These are phyloP conservation scores for Venustaconcha ellipsiformis DNA, from an alignment of 1,140 invertebrate genomes.

Conservation along the genomic window DNA sequence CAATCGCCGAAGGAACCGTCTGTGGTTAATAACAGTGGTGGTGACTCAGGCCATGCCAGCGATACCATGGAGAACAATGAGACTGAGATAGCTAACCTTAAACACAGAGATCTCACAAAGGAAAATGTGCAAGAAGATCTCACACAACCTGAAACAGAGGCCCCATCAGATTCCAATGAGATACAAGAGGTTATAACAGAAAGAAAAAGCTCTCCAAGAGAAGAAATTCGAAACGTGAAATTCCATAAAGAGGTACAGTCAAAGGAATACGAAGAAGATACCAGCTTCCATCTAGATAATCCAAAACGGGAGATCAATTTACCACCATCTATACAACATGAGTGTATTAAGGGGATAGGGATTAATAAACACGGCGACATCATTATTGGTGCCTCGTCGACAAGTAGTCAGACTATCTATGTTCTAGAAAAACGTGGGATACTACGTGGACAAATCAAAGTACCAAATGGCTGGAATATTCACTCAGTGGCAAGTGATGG, in stretches of 20 bases:
- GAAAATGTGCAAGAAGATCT: slow-evolving; percentile 13
- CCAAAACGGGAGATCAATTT: slow-evolving; percentile 44
- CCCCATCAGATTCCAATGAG: slow-evolving; percentile 27
- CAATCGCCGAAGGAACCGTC: neutral
- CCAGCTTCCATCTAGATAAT: slow-evolving; percentile 44
- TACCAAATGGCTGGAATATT: slow-evolving; percentile 52
- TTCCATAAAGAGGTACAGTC: slow-evolving; percentile 40
- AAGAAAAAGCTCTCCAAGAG: slow-evolving; percentile 42
- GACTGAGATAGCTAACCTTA: slow-evolving; percentile 3
- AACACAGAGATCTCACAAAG: slow-evolving; percentile 13
- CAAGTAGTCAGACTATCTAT: slow-evolving; percentile 47
- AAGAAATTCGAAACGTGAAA: slow-evolving; percentile 38
- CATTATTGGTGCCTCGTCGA: slow-evolving; percentile 50
- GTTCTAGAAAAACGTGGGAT: slow-evolving; percentile 59
- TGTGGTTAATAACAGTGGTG: slow-evolving; percentile 3
- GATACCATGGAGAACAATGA: slow-evolving; percentile 38
- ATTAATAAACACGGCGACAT: slow-evolving; percentile 55
- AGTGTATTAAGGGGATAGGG: slow-evolving; percentile 58
- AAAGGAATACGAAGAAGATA: slow-evolving; percentile 40
- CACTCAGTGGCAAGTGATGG: slow-evolving; percentile 59
- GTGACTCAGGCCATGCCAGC: slow-evolving; percentile 34
- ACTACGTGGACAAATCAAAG: slow-evolving; percentile 50
- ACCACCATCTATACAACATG: slow-evolving; percentile 47
- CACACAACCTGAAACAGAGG: slow-evolving; percentile 22
- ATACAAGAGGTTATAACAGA: slow-evolving; percentile 32